Conservation (phyloP, 2,888 invertebrate genomes). For the Nomada flava region DNA sequence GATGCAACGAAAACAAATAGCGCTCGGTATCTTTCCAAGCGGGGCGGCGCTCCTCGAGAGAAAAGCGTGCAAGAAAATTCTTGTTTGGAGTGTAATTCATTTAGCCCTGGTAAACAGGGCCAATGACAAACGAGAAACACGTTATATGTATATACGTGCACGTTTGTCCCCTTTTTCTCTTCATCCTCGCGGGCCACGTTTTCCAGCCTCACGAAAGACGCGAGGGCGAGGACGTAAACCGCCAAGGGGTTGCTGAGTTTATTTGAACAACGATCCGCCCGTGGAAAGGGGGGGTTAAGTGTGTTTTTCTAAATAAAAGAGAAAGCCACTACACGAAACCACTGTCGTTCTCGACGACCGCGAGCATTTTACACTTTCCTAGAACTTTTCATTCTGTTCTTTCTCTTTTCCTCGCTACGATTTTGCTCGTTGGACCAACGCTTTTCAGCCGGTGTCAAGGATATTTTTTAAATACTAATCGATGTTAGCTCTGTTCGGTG, state of each 20-base stretch:
- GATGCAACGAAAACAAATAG: slow-evolving; percentile 50
- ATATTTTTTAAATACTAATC: neutral
- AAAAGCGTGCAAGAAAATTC: slow-evolving; percentile 55
- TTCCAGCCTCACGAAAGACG: slow-evolving; percentile 39
- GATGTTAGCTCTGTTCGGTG: too few relatives aligned
- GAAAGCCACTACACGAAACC: slow-evolving; percentile 32
- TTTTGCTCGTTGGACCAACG: neutral
- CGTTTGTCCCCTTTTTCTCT: slow-evolving; percentile 30
- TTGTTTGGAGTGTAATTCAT: slow-evolving; percentile 46
- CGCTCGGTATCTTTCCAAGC: slow-evolving; percentile 1
- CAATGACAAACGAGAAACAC: slow-evolving; percentile 76
- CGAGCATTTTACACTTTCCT: slow-evolving; percentile 37
- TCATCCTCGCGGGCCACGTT: slow-evolving; percentile 48
- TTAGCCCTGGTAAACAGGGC: slow-evolving; percentile 72
- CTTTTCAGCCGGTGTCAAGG: neutral
- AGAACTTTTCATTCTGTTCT: neutral
- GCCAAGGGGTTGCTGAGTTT: slow-evolving; percentile 60
- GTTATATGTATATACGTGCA: slow-evolving; percentile 9
- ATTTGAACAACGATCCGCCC: slow-evolving; percentile 65
- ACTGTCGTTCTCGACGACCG: slow-evolving; percentile 3
- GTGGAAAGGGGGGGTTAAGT: slow-evolving; percentile 33
- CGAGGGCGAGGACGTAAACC: slow-evolving; percentile 47
- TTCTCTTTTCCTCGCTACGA: neutral
- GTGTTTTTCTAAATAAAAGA: slow-evolving; percentile 67
- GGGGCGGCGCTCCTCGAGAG: slow-evolving; percentile 9